Percentiles rank a stretch among this genome's conserved stretches.
phyloP scores from a whole-genome alignment of 2,888 invertebrate genomes.

The Melitaea athalia region DNA sequence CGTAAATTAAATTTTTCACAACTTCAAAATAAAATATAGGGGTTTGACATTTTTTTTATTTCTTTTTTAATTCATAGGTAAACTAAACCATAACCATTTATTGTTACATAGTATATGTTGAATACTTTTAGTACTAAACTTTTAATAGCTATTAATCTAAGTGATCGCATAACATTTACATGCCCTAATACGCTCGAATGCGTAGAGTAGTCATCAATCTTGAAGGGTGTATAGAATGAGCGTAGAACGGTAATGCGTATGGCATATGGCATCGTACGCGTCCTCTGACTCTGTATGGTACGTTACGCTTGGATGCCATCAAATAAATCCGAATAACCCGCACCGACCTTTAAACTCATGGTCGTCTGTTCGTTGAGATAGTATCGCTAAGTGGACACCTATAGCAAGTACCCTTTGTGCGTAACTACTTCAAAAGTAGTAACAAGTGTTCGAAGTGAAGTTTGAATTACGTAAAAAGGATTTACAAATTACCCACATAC shows the following conservation, averaged over 20 bases:
- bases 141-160: slow-evolving; percentile 73
- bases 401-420: slow-evolving; percentile 28
- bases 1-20: no score
- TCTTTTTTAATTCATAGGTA: neutral
- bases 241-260: slow-evolving; percentile 66
- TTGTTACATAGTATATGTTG: neutral
- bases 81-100: neutral
- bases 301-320: slow-evolving; percentile 66
- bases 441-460: slow-evolving; percentile 49
- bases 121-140: slow-evolving; percentile 45
- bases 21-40: no score
- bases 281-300: slow-evolving; percentile 47
- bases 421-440: slow-evolving; percentile 35
- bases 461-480: slow-evolving; percentile 1
- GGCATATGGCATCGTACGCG: slow-evolving; percentile 72
- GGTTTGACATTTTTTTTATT: neutral
- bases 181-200: slow-evolving; percentile 78
- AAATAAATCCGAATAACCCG: slow-evolving; percentile 66
- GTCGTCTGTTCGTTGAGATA: slow-evolving; percentile 54
- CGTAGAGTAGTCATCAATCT: slow-evolving; percentile 76
- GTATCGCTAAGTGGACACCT: slow-evolving; percentile 62
- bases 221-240: slow-evolving; percentile 61
- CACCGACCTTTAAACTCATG: slow-evolving; percentile 62
- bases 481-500: slow-evolving; percentile 50
- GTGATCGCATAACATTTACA: slow-evolving; percentile 80